phyloP scores from a whole-genome alignment of 1,140 invertebrate genomes.

The Bombus vancouverensis region DNA sequence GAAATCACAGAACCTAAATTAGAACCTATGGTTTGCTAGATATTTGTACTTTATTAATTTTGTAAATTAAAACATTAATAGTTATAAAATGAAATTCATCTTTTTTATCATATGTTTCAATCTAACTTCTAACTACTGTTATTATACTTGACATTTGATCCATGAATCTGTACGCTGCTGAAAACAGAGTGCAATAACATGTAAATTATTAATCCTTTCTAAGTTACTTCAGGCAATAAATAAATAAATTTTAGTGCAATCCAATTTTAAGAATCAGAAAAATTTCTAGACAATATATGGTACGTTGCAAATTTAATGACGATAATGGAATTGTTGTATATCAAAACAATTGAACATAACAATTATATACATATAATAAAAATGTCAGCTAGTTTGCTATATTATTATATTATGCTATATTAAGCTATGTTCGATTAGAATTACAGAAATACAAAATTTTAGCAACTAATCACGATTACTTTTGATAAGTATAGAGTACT shows the following conservation, averaged over 20 bases:
- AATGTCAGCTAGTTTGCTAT: neutral
- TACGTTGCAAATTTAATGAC: neutral
- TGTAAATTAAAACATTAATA: slow-evolving; percentile 36
- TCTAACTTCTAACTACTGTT: neutral
- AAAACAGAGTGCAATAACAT: neutral
- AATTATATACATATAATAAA: neutral
- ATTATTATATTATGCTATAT: neutral
- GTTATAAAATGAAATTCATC: neutral
- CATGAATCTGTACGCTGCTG: neutral
- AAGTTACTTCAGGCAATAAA: too few species aligned
- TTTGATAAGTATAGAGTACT: neutral
- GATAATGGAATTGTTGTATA: too few species aligned
- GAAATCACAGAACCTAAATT: slow-evolving; percentile 80
- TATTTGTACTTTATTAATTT: slow-evolving; percentile 8
- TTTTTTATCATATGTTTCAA: neutral
- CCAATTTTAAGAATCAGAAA: too few species aligned
- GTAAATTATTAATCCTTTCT: neutral
- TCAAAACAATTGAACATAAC: neutral
- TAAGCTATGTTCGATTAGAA: too few species aligned
- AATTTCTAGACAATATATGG: too few species aligned
- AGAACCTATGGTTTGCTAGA: slow-evolving; percentile 63
- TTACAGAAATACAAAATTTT: neutral
- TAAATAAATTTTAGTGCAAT: too few species aligned
- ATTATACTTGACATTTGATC: neutral
- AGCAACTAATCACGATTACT: neutral